These are phyloP conservation scores for Parambassis ranga DNA, from an alignment of 2,797 vertebrate species.

Conservation along the genomic window DNA sequence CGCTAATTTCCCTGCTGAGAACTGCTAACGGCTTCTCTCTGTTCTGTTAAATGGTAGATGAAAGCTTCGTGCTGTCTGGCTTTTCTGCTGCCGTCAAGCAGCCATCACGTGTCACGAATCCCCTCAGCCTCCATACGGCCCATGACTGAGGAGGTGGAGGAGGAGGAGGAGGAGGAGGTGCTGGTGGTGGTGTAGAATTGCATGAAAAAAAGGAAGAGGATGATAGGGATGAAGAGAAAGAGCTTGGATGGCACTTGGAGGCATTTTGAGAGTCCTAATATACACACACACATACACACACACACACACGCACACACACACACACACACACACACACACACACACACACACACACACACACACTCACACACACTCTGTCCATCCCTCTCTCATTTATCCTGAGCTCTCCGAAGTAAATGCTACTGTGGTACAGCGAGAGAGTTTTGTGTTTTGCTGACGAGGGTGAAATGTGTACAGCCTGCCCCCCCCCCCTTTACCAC, in stretches of 20 bases:
- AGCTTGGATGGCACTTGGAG: neutral
- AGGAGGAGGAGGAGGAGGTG: neutral
- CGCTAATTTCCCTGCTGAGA: slow-evolving; percentile 54
- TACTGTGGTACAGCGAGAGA: slow-evolving; percentile 2
- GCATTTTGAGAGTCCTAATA: neutral
- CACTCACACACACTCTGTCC: neutral
- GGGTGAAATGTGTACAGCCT: neutral
- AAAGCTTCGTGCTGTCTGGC: slow-evolving; percentile 30
- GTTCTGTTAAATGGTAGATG: slow-evolving; percentile 49
- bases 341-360: neutral
- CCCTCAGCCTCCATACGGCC: neutral
- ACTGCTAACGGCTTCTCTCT: slow-evolving; percentile 39
- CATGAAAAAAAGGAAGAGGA: neutral
- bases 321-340: neutral
- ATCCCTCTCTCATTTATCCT: slow-evolving; percentile 1
- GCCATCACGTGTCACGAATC: slow-evolving; percentile 6
- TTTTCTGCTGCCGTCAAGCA: slow-evolving; percentile 23
- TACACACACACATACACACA: neutral
- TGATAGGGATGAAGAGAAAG: neutral
- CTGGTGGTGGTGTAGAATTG: neutral
- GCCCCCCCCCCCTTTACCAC: neutral
- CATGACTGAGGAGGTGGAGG: neutral
- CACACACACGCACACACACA: neutral
- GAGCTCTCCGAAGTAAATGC: slow-evolving; percentile 15
- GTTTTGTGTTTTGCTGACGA: slow-evolving; percentile 35